A percentile compares a stretch with the other conserved stretches of the same genome.
phyloP scores from a whole-genome alignment of 37 sponge, comb jelly and placozoan species.

The Bolinopsis microptera region DNA sequence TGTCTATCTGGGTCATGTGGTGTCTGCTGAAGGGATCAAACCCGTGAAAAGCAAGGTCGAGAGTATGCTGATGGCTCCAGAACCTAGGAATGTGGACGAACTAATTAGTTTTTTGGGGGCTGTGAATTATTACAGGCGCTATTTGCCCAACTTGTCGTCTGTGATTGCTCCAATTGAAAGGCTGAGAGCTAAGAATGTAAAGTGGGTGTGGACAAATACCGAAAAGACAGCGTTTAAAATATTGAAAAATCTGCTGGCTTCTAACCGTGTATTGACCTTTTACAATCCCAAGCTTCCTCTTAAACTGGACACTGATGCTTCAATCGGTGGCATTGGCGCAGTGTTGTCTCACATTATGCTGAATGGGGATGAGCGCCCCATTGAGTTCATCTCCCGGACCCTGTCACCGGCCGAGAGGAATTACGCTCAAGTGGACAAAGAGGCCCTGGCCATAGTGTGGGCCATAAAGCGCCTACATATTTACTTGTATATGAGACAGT shows the following conservation, averaged over 20 bases:
- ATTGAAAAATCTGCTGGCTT: not conserved
- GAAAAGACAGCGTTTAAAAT: not conserved
- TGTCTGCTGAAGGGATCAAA: not conserved
- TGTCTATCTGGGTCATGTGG: not conserved
- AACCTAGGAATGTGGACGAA: not conserved
- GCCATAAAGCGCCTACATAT: slow-evolving; percentile 30
- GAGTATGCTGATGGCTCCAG: not conserved
- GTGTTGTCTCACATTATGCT: no score
- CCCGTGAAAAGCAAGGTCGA: not conserved
- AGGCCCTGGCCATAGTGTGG: slow-evolving; percentile 69
- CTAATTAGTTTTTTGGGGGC: not conserved
- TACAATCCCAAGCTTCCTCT: not conserved
- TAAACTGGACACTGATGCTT: not conserved
- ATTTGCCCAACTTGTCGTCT: not conserved
- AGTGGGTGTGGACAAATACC: not conserved
- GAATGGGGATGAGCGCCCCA: slow-evolving; percentile 17
- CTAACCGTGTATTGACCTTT: not conserved
- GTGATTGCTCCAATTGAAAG: slow-evolving; percentile 9
- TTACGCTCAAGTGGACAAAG: slow-evolving; percentile 51
- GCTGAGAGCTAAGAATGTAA: not conserved
- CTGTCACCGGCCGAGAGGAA: not conserved
- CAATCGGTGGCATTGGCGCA: not conserved
- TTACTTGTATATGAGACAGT: slow-evolving; percentile 32
- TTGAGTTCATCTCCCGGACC: slow-evolving; percentile 41
- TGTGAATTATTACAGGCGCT: not conserved